These are phyloP conservation scores for Dromiciops gliroides DNA, from an alignment of 2,113 vertebrate genomes.

Conservation along the genomic window DNA sequence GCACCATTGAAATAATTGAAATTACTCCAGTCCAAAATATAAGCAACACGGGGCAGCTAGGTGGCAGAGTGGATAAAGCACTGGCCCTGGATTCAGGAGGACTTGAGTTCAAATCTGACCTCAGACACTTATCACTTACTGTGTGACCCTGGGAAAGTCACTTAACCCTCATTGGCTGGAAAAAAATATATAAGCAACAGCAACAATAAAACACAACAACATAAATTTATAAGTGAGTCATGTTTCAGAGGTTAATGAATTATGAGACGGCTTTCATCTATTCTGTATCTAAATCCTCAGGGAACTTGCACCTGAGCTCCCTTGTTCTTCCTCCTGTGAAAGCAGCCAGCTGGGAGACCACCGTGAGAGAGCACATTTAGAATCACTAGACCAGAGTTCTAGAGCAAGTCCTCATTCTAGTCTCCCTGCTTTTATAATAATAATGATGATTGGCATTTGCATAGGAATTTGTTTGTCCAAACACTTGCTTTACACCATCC, in stretches of 20 bases:
- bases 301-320: background rate
- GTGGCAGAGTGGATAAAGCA: too few relatives aligned
- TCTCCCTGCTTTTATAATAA: background rate
- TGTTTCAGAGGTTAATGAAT: background rate
- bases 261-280: background rate
- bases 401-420: too few relatives aligned
- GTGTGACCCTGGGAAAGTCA: too few relatives aligned
- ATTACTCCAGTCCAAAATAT: background rate
- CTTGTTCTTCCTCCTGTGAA: background rate
- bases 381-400: background rate
- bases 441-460: background rate
- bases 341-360: background rate
- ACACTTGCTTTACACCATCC: background rate
- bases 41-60: too few relatives aligned
- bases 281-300: background rate
- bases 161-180: too few relatives aligned
- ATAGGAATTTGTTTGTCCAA: background rate
- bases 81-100: too few relatives aligned
- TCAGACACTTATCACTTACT: too few relatives aligned
- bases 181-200: too few relatives aligned
- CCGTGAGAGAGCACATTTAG: background rate
- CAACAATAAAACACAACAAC: background rate
- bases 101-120: too few relatives aligned
- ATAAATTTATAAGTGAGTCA: background rate
- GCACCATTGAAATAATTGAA: background rate